Evolutionary conservation across 1,140 invertebrate genomes (phyloP).

Genomic region (Drosophila insularis): DNA sequence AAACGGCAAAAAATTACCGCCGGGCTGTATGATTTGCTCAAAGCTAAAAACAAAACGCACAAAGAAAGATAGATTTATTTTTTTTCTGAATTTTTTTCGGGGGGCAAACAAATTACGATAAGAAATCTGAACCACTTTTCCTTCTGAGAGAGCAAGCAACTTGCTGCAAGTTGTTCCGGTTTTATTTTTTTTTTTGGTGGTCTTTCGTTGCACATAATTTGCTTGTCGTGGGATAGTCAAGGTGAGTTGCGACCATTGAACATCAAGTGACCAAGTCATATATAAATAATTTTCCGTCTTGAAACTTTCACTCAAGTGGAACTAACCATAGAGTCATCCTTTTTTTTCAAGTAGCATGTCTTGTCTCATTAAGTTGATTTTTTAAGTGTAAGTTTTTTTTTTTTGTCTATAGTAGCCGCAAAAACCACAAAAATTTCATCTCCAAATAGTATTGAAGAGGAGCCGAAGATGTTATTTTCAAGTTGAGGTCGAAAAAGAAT

Average conservation of each 20-base stretch:
- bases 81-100: constrained; percentile 15
- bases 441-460: background rate
- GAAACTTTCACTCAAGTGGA: constrained; percentile 43
- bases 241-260: constrained; percentile 10
- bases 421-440: constrained; percentile 17
- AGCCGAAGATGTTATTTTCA: background rate
- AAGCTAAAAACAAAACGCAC: constrained; percentile 9
- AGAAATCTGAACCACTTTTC: constrained; percentile 70
- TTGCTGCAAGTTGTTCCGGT: constrained; percentile 46
- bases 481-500: background rate
- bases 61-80: background rate
- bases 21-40: constrained; percentile 63
- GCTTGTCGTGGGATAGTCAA: constrained; percentile 41
- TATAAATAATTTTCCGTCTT: constrained; percentile 46
- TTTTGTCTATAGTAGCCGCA: background rate
- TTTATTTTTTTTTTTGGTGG: background rate
- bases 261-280: constrained; percentile 66
- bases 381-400: too few species aligned
- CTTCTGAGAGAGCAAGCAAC: constrained; percentile 1
- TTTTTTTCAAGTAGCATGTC: background rate
- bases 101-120: constrained; percentile 42
- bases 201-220: constrained; percentile 45
- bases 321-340: background rate
- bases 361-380: constrained; percentile 2
- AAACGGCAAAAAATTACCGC: constrained; percentile 34